phyloP scores from a whole-genome alignment of 1,140 invertebrate species.

The Nephila pilipes region DNA sequence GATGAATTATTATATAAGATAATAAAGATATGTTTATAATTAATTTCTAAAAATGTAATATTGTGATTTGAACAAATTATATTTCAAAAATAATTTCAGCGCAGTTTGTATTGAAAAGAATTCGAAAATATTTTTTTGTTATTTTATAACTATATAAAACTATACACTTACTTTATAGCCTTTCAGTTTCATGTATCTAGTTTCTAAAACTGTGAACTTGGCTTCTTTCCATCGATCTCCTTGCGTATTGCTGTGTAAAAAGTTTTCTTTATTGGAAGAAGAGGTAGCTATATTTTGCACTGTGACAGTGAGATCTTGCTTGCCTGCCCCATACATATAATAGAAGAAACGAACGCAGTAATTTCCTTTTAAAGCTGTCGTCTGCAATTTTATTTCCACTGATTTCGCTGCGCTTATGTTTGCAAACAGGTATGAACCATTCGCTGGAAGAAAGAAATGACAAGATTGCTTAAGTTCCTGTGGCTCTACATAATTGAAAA shows the following conservation, averaged over 20 bases:
- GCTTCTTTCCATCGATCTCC: conserved; percentile 62
- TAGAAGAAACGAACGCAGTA: conserved; percentile 77
- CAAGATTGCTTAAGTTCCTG: too few relatives aligned
- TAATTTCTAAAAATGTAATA: too few relatives aligned
- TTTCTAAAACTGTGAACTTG: neutral
- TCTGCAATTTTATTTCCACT: conserved; percentile 13
- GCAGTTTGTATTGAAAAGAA: too few relatives aligned
- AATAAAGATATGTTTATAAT: too few relatives aligned
- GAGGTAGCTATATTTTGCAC: neutral
- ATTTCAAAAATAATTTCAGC: too few relatives aligned
- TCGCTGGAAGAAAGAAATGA: neutral
- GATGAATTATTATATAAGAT: too few relatives aligned
- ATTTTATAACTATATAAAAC: too few relatives aligned
- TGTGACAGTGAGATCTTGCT: conserved; percentile 50
- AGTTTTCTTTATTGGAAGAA: neutral
- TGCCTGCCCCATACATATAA: conserved; percentile 77
- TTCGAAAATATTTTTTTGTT: too few relatives aligned
- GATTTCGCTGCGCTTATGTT: conserved; percentile 47
- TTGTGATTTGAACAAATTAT: too few relatives aligned
- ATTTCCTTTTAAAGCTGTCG: neutral
- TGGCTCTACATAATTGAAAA: too few relatives aligned
- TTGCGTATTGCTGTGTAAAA: conserved; percentile 16
- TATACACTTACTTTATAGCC: conserved; percentile 20
- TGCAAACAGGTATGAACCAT: conserved; percentile 77
- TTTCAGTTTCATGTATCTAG: neutral